Base-by-base conservation (phyloP, 1,140 invertebrate genomes). In the Heliothis subflexa region DNA sequence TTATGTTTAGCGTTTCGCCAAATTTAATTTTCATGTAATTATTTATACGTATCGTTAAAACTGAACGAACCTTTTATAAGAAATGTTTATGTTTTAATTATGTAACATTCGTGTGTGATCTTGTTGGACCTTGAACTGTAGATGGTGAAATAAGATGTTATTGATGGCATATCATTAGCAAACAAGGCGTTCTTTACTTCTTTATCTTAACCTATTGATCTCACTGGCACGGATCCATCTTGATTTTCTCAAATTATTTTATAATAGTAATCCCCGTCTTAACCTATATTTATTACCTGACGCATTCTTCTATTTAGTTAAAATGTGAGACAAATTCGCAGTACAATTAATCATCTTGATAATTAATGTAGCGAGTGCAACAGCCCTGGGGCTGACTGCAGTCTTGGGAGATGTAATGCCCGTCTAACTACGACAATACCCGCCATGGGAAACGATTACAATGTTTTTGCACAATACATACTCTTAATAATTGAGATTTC, bases 381-480 rank as follows among this genome's bases (percentile, higher is more conserved):
- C 40, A 68, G 47, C 71, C 71, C 71, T 73, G 50, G 18, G 18
- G 45, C 21, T 45, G 28, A 25, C 9, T 10, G 47, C 49, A 52
- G 49, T 52, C 21, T 54, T 40, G 13, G 28, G 71, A 73, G 71
- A 59, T 59, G 55, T 54, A 75, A 75, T 64, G 73, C 73, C 59
- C 47, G 59, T 64, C 73, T 52, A 62, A 3, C 21, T 16, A 57
- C 52, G 47, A 75, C 73, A 75, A 75, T 75, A 75, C 57, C 25
- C 70, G 78, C 78, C 61, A 73, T 66, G 71, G 61, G 70, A 72
- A 79, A 25, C 18, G 64, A 28, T 61, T 68, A 77, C 76, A 78
- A 55, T 70, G 61, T 78, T 78, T 77, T 71, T 70, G 64, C 64
- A 78, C 76, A 78, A 78, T 77, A 77, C 66, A 59, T 49, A 68